Evolutionary conservation across 2,797 vertebrate genomes (phyloP), one percentile per base, ranked within the genome.

Genomic region (Mus minutoides): DNA sequence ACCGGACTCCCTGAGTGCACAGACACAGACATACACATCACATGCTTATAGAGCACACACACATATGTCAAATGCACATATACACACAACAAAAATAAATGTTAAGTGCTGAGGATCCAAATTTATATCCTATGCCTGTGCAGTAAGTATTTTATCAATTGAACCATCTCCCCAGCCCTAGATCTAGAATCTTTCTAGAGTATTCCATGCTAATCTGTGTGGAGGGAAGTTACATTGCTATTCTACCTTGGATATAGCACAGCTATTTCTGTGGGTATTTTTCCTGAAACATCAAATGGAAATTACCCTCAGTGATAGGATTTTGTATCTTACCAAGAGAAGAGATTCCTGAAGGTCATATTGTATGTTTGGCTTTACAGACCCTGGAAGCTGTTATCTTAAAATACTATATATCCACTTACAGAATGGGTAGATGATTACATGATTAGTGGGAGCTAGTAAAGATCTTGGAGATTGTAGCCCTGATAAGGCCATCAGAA

Each of bases 401-500:
- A 96, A 97, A 96, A 96, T 86, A 86, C 94, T 92, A 19, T 78
- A 96, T 96, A 94, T 90, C 95, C 49, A 54, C 83, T 96, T 97
- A 88, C 77, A 85, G 92, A 97, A 97, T 94, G 91, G 94, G 94
- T 94, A 94, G 79, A 93, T 95, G 93, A 92, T 95, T 94, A 56
- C 67, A 91, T 97, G 88, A 97, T 97, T 97, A 97, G 96, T 92
- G 88, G 46, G 96, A 19, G 79, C 91, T 96, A 96, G 95, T 94
- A 94, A 86, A 96, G 92, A 91, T 78, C 64, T 60, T 91, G 89
- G 96, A 94, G 95, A 94, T 92, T 87, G 83, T 94, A 94, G 79
- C 88, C 85, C 86, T 46, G 31, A 64, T 94, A 80, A 91, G 67
- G 73, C 75, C 92, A 93, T 94, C 89, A 96, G 92, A 97, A 97